Conservation (phyloP, 2,797 vertebrate species). For the Coendou prehensilis region DNA sequence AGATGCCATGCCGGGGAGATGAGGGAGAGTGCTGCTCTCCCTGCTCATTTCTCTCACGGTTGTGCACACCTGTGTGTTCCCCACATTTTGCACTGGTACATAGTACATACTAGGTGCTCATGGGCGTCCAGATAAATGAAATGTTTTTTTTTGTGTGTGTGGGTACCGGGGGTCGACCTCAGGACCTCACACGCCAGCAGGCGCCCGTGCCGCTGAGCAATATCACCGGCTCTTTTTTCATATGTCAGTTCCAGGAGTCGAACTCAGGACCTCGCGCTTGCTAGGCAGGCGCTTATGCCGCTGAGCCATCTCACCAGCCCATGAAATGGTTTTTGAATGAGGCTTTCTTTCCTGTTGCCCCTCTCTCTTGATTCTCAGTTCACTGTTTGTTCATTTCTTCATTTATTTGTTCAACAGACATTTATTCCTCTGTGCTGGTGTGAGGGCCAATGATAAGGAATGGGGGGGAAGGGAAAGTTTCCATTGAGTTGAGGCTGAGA, state of each 20-base stretch:
- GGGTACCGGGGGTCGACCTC: too few species aligned
- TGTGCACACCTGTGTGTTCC: background rate
- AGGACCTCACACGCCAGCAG: too few species aligned
- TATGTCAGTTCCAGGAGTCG: too few species aligned
- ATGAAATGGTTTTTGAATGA: background rate
- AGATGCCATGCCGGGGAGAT: slow-evolving; percentile 22
- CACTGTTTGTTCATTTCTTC: slow-evolving; percentile 56
- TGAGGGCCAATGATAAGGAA: background rate
- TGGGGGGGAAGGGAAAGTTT: slow-evolving; percentile 45
- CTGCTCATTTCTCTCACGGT: background rate
- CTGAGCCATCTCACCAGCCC: too few species aligned
- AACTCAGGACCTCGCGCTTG: too few species aligned
- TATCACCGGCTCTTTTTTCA: too few species aligned
- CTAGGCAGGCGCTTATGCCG: too few species aligned
- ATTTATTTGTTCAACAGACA: slow-evolving; percentile 11
- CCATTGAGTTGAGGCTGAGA: slow-evolving; percentile 36
- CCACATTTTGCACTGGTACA: background rate
- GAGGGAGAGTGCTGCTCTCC: background rate
- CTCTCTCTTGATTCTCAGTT: background rate
- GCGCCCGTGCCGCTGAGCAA: too few species aligned
- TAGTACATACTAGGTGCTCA: background rate
- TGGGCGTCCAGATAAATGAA: background rate
- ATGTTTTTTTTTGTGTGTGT: too few species aligned
- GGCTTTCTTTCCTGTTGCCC: background rate
- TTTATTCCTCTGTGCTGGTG: slow-evolving; percentile 40